Evolutionary conservation across 2,888 invertebrate species (phyloP).

Genomic region (Leptinotarsa rubiginosa): DNA sequence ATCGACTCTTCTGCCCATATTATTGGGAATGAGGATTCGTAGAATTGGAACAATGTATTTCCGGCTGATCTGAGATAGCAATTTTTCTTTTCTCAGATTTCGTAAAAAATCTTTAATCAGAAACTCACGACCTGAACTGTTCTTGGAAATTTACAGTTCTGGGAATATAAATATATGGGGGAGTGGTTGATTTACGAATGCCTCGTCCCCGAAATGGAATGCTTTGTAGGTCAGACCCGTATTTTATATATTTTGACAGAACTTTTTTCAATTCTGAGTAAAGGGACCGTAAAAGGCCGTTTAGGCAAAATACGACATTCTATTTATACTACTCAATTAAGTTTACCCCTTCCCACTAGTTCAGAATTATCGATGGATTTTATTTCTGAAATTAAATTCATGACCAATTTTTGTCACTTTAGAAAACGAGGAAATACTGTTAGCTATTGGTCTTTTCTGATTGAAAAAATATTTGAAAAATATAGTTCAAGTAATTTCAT

Average conservation of each 20-base stretch:
- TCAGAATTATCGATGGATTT: too few relatives aligned
- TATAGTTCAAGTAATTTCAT: too few relatives aligned
- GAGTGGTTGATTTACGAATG: not conserved
- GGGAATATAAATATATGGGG: not conserved
- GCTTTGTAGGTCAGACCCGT: not conserved
- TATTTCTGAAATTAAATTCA: too few relatives aligned
- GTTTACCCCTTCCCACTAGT: too few relatives aligned
- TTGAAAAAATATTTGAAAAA: too few relatives aligned
- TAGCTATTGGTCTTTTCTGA: too few relatives aligned
- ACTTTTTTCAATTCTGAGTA: not conserved
- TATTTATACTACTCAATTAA: not conserved
- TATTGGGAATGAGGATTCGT: constrained; percentile 13
- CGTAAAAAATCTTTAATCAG: not conserved
- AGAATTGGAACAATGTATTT: constrained; percentile 4
- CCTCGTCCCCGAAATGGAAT: not conserved
- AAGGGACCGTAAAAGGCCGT: not conserved
- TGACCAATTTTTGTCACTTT: too few relatives aligned
- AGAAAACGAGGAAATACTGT: too few relatives aligned
- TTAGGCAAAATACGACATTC: not conserved
- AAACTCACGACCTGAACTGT: not conserved
- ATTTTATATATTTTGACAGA: not conserved
- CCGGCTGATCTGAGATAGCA: not conserved
- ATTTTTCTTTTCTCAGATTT: not conserved
- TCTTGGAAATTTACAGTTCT: constrained; percentile 1
- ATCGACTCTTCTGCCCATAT: constrained; percentile 1